phyloP scores from a whole-genome alignment of 2,113 vertebrate genomes.

The Cyprinus carpio region DNA sequence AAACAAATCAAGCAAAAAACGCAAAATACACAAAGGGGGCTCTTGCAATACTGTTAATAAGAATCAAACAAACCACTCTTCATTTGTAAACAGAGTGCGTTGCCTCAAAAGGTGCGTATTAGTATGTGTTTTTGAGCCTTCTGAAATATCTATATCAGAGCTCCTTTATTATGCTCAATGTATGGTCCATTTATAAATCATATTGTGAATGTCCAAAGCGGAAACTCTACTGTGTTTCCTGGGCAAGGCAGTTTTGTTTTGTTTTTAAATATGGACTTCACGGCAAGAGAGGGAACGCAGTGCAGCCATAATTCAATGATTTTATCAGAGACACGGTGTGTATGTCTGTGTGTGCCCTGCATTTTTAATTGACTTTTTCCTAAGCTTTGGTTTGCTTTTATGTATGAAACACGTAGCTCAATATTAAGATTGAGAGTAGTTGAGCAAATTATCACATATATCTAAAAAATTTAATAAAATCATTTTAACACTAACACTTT shows the following conservation, averaged over 20 bases:
- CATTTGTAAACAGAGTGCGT: background rate
- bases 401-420: background rate
- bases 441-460: background rate
- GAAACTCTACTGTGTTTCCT: background rate
- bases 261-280: constrained; percentile 12
- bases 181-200: constrained; percentile 3
- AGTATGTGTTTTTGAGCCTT: background rate
- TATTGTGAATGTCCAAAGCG: background rate
- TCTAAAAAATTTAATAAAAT: background rate
- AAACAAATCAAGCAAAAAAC: background rate
- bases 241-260: background rate
- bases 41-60: background rate
- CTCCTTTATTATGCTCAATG: background rate
- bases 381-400: background rate
- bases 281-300: background rate
- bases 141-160: background rate
- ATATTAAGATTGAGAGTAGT: background rate
- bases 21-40: constrained; percentile 36
- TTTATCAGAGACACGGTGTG: background rate
- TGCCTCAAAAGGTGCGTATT: background rate
- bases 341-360: background rate
- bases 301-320: constrained; percentile 18
- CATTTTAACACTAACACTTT: too few species aligned
- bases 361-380: background rate
- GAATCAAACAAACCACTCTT: background rate